Evolutionary conservation across 1,140 invertebrate species (phyloP), one percentile per base, ranked within the genome.

Genomic region (Hirudo medicinalis): DNA sequence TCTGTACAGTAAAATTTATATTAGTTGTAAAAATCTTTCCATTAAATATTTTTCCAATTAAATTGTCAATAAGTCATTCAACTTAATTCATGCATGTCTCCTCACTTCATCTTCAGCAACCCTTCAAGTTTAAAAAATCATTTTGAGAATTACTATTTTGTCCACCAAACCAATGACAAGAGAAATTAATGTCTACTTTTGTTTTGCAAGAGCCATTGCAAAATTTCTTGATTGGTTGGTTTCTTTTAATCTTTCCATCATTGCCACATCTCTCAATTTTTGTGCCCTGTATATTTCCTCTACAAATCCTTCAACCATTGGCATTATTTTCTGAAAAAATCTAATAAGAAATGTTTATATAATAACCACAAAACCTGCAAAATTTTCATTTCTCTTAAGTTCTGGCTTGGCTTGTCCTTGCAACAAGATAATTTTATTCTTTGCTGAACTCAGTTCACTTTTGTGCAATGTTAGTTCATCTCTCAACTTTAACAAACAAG

Each of bases 221-320:
- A 32, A 22, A 63, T 63, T 5, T 63, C 57, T 63, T n/a, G 22
- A 4, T 15, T 63, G 57, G 29, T n/a, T 63, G 57, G 57, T 32
- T 63, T 22, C 57, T 63, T 63, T 63, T 20, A 63, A 63, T 32
- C 57, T 63, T 22, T 63, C 57, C 22, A 63, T 63, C 57, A 63
- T 32, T 63, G 57, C 57, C 19, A 63, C 15, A 32, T 63, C 57
- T 15, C 57, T 63, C 22, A 63, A 6, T 32, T 63, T 63, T 63
- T 63, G 57, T 25, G 57, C 43, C 43, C 43, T 49, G 9, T 15
- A 49, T 49, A 49, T 17, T 49, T 49, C 43, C 15, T 25, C 29
- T 20, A 63, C 29, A 63, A 22, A 63, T 13, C 57, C 57, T 63
- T 9, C 57, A 25, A 19, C 6, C 57, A 63, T 25, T 11, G 22